phyloP scores from a whole-genome alignment of 2,113 vertebrate species.

The Parotia lawesii region DNA sequence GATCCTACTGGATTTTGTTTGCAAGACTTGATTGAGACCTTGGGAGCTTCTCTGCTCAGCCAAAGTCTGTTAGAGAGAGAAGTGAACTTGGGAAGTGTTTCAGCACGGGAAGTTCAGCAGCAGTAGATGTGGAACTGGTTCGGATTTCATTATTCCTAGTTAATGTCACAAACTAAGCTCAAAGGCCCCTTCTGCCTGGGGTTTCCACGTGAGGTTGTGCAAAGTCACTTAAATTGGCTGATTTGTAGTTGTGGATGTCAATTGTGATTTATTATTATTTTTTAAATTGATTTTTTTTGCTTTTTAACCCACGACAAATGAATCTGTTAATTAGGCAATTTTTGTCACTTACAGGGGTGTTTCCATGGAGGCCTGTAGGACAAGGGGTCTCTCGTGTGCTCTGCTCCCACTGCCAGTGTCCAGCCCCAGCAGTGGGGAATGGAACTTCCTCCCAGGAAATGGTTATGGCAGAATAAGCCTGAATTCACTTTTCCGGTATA shows the following conservation, averaged over 20 bases:
- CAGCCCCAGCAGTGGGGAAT: background rate
- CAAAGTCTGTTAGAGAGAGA: background rate
- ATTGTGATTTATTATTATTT: background rate
- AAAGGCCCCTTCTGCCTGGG: background rate
- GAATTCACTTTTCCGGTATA: background rate
- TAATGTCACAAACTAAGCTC: background rate
- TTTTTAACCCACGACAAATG: background rate
- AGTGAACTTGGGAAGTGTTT: background rate
- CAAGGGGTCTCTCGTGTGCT: background rate
- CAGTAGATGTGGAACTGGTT: background rate
- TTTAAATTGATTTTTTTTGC: background rate
- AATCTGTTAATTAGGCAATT: background rate
- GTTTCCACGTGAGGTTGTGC: background rate
- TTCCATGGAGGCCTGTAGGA: background rate
- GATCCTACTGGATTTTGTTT: background rate
- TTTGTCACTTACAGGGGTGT: background rate
- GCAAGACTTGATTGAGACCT: background rate
- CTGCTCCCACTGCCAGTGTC: background rate
- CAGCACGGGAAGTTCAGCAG: background rate
- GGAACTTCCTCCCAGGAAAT: background rate
- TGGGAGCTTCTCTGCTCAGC: background rate
- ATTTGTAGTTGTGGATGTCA: background rate
- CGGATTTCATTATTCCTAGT: background rate
- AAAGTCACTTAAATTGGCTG: background rate
- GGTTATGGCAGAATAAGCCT: background rate